These are phyloP conservation scores for Threskiornis aethiopicus DNA, from an alignment of 2,797 vertebrate species.

Conservation along the genomic window DNA sequence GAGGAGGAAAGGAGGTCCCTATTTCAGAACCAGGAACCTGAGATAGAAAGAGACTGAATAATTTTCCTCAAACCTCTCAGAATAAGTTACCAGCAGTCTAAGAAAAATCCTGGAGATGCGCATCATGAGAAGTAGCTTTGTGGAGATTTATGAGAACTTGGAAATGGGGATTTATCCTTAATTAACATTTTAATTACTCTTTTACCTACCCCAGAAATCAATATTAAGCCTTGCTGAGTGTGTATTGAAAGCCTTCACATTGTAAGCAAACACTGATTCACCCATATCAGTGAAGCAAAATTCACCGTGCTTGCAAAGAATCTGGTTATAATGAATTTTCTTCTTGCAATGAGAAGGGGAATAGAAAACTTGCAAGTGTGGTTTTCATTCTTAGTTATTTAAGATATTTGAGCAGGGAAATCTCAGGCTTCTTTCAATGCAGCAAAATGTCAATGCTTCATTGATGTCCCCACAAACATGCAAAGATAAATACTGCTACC, in stretches of 20 bases:
- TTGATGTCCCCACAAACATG: not conserved
- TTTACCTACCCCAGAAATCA: not conserved
- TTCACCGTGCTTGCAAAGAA: not conserved
- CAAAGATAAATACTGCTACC: not conserved
- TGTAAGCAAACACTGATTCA: not conserved
- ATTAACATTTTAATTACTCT: not conserved
- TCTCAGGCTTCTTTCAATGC: not conserved
- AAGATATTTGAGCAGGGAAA: not conserved
- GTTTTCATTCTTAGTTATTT: not conserved
- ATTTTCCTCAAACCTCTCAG: not conserved
- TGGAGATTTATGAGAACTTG: not conserved
- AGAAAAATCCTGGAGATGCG: not conserved
- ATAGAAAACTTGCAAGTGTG: not conserved
- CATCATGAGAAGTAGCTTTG: not conserved
- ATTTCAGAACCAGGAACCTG: not conserved
- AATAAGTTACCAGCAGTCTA: not conserved
- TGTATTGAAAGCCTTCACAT: not conserved
- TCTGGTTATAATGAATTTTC: not conserved
- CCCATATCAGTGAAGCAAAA: not conserved
- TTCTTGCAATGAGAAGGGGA: not conserved
- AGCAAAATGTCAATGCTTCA: not conserved
- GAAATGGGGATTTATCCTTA: not conserved
- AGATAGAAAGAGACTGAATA: not conserved
- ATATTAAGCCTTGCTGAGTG: not conserved
- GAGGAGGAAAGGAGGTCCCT: not conserved